phyloP scores from a whole-genome alignment of 2,113 vertebrate genomes.

The Astatoreochromis straeleni region DNA sequence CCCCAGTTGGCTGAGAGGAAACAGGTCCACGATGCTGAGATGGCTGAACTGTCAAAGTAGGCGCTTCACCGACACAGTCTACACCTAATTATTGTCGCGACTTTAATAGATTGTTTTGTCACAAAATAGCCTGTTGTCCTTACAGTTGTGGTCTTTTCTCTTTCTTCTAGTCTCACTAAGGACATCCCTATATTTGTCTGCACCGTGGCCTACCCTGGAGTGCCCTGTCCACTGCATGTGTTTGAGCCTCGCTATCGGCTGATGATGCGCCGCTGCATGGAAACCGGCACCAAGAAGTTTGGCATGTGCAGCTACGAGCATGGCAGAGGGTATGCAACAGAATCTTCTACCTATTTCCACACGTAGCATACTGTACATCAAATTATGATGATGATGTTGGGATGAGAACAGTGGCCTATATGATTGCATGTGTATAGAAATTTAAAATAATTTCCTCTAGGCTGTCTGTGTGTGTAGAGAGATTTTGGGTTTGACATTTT shows the following conservation, averaged over 20 bases:
- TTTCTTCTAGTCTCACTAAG: slow-evolving; percentile 73
- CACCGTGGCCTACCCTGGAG: slow-evolving; percentile 83
- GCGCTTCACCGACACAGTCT: neutral
- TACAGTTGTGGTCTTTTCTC: neutral
- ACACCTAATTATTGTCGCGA: neutral
- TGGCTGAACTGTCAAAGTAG: slow-evolving; percentile 88
- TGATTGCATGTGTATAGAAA: neutral
- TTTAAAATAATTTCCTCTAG: neutral
- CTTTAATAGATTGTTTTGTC: neutral
- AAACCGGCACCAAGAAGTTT: slow-evolving; percentile 85
- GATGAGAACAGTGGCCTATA: neutral
- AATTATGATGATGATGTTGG: neutral
- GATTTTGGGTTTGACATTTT: neutral
- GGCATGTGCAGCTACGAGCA: slow-evolving; percentile 87
- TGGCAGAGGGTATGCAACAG: slow-evolving; percentile 76
- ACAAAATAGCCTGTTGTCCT: neutral
- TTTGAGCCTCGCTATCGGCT: slow-evolving; percentile 89
- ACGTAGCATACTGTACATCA: neutral
- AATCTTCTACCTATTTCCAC: neutral
- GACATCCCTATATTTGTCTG: slow-evolving; percentile 89
- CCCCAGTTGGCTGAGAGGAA: slow-evolving; percentile 77
- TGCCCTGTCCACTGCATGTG: slow-evolving; percentile 83
- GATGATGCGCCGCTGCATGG: slow-evolving; percentile 89
- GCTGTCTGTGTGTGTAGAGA: neutral
- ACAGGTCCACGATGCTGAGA: slow-evolving; percentile 77